These are phyloP conservation scores for Pristionchus exspectatus DNA, from an alignment of 2,888 invertebrate species.

Conservation along the genomic window DNA sequence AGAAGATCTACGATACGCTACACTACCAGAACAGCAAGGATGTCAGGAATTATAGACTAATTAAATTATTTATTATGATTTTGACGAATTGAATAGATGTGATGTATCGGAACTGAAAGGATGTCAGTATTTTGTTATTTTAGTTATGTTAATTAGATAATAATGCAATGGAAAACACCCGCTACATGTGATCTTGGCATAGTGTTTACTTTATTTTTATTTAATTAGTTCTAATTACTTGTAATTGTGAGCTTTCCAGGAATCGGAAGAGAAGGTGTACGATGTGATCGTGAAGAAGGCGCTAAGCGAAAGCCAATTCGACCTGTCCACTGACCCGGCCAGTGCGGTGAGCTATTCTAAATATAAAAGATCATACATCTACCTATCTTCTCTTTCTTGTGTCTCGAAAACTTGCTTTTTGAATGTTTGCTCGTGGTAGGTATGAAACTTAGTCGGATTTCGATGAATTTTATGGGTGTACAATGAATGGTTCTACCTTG, in stretches of 20 bases:
- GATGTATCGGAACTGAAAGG: too few relatives aligned
- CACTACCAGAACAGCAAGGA: slow-evolving; percentile 57
- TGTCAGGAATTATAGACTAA: background rate
- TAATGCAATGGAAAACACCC: too few relatives aligned
- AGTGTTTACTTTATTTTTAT: too few relatives aligned
- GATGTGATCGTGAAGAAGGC: slow-evolving; percentile 56
- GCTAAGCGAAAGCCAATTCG: background rate
- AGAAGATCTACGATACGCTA: slow-evolving; percentile 68
- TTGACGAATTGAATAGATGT: background rate
- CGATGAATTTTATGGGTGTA: background rate
- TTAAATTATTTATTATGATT: background rate
- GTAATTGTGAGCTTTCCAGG: slow-evolving; percentile 49
- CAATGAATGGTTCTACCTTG: background rate
- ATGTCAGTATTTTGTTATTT: too few relatives aligned
- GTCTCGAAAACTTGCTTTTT: too few relatives aligned
- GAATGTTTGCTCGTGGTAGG: too few relatives aligned
- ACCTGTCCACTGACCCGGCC: slow-evolving; percentile 8
- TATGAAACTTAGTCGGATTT: background rate
- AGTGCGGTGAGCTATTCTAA: background rate
- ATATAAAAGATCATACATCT: too few relatives aligned
- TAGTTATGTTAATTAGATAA: too few relatives aligned
- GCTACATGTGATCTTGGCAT: too few relatives aligned
- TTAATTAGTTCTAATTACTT: too few relatives aligned
- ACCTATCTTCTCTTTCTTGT: too few relatives aligned
- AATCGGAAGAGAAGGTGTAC: slow-evolving; percentile 58